Evolutionary conservation across 2,888 invertebrate species (phyloP).

Genomic region (Andrena bucephala): DNA sequence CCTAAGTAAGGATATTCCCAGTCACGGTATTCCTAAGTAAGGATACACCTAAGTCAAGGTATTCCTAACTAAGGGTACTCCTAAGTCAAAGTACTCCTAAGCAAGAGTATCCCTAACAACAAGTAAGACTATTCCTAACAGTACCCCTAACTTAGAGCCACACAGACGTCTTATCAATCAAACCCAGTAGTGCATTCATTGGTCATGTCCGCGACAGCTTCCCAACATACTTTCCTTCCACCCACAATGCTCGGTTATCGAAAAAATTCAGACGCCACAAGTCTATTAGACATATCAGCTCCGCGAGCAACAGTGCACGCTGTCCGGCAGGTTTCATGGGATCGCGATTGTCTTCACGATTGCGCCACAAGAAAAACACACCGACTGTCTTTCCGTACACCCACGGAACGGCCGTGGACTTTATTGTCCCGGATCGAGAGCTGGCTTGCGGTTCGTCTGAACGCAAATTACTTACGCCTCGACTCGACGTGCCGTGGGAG

Average conservation of each 20-base stretch:
- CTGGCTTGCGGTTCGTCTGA: slow-evolving; percentile 67
- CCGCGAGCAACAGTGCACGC: slow-evolving; percentile 33
- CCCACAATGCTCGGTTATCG: slow-evolving; percentile 19
- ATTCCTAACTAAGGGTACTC: too few species aligned
- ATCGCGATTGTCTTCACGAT: slow-evolving; percentile 59
- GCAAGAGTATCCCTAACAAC: too few species aligned
- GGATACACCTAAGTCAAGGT: too few species aligned
- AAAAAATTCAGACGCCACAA: slow-evolving; percentile 42
- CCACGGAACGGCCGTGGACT: slow-evolving; percentile 72
- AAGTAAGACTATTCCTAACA: too few species aligned
- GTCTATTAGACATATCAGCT: slow-evolving; percentile 14
- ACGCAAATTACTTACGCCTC: slow-evolving; percentile 75
- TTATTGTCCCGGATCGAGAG: slow-evolving; percentile 74
- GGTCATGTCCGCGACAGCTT: neutral
- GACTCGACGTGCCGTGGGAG: slow-evolving; percentile 61
- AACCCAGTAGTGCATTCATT: too few species aligned
- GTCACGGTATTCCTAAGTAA: too few species aligned
- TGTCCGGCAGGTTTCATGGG: slow-evolving; percentile 51
- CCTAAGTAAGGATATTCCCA: too few species aligned
- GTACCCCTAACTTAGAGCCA: too few species aligned
- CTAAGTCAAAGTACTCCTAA: too few species aligned
- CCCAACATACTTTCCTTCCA: slow-evolving; percentile 14
- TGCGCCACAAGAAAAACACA: slow-evolving; percentile 45
- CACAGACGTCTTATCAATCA: too few species aligned
- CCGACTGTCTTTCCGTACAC: slow-evolving; percentile 60